Base-by-base conservation (phyloP, 2,113 vertebrate genomes). In the Anoplopoma fimbria region DNA sequence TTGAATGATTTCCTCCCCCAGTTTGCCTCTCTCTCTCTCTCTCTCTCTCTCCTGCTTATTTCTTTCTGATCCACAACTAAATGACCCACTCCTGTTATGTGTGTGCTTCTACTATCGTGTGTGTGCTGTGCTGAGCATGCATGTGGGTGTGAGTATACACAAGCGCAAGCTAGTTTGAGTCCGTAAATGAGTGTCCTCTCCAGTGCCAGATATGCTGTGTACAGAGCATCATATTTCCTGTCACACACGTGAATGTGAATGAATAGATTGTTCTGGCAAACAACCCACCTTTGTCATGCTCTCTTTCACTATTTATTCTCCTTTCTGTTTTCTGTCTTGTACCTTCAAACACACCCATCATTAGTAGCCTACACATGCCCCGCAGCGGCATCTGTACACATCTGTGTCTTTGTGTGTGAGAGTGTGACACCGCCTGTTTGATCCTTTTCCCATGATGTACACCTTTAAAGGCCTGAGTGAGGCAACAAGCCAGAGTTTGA, bases 191-290 rank as follows among this genome's bases (percentile, higher is more conserved):
- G 69, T 75, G 74, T 81, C 67, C 79, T 89, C 89, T 81, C 75
- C 61, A 29, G 84, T 86, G 85, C 87, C 89, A 90, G 74, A 89
- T 86, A 88, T 68, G 77, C 81, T 85, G 82, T 70, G 77, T 73
- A 51, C 47, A 79, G 70, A 83, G 61, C 78, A 53, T 69, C 69
- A 57, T 64, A 69, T 58, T 86, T 90, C 78, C 84, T 80, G 62
- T 84, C 75, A 79, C 73, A 77, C 84, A 84, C 40, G 40, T 42
- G 17, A 40, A 81, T 57, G 55, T 61, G 45, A 70, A 68, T 83
- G 72, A 87, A 79, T 82, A 55, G 65, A 87, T 88, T 73, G 82
- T 25, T 45, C 53, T 51, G 42, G 57, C 49, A 76, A 85, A 85
- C 81, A 81, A 36, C 21, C 34, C 34, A 19, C 25, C 57, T 38